Evolutionary conservation across 2,113 vertebrate species (phyloP), one percentile per base, ranked within the genome.

Genomic region (Cheilinus undulatus): DNA sequence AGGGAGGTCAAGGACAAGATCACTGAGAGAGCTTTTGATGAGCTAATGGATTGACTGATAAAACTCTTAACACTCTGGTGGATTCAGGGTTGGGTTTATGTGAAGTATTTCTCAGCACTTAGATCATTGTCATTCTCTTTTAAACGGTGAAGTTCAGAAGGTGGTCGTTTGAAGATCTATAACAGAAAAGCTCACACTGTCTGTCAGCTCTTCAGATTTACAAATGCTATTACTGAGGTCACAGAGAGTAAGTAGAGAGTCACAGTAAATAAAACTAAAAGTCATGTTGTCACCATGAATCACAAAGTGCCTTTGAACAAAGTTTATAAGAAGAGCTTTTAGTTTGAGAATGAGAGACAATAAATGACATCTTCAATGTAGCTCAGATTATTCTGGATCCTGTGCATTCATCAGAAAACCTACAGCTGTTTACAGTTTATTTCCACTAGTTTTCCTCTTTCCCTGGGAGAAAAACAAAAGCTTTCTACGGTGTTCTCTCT

Each of bases 1-100:
- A 42, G n/a, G 3, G 28, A 36, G 75, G 72, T 79, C 81, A 77
- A 82, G 74, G 84, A 45, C 70, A 58, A 72, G 54, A 77, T 75
- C 52, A 32, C 32, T 27, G 46, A 15, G 56, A 62, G 34, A 43
- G 32, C 57, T 58, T 82, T 66, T 60, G 53, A 64, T 73, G 67
- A 80, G 61, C 40, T 50, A 67, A 82, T 27, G 43, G 32, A 53
- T 24, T 26, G 40, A 40, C 53, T 67, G 56, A 52, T 76, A 58
- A 48, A 73, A 50, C 34, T 58, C 56, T 46, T 27, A 75, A 64
- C 69, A 30, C 23, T 34, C 23, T 23, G 9, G 10, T 32, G 49
- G 30, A 53, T 38, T 59, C 49, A 63, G 40, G 32, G 54, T 40
- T 45, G 19, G 36, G 6, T 77, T 38, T 65, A 20, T 42, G 9